A percentile compares a stretch with the other conserved stretches of the same genome.
Evolutionary conservation across 2,113 vertebrate species (phyloP).

Genomic region (Eonycteris spelaea): DNA sequence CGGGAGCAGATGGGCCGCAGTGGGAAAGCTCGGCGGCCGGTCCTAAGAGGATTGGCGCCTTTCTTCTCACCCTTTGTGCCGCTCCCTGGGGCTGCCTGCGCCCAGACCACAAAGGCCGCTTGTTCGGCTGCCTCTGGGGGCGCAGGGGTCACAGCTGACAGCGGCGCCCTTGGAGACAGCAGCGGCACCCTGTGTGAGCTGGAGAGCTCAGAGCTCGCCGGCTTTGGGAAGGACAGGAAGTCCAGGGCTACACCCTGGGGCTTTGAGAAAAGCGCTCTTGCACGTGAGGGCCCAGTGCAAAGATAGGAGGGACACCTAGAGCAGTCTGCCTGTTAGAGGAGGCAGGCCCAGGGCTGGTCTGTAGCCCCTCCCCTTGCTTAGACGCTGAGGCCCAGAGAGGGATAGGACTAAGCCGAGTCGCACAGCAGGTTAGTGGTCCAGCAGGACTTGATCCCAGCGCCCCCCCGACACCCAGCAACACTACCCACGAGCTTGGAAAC

Average conservation of each 20-base stretch:
- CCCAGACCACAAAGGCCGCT: conserved; percentile 69
- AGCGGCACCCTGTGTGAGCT: background rate
- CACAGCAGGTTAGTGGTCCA: background rate
- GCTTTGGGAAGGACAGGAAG: background rate
- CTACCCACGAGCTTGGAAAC: background rate
- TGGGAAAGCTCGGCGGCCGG: conserved; percentile 16
- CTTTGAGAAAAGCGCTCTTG: rapidly evolving
- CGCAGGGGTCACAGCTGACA: conserved; percentile 48
- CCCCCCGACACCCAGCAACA: background rate
- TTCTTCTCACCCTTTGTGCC: conserved; percentile 72
- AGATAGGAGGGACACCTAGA: background rate
- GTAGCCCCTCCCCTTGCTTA: background rate
- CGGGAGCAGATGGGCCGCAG: conserved; percentile 64
- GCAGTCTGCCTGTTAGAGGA: background rate
- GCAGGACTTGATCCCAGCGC: background rate
- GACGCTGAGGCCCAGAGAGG: background rate
- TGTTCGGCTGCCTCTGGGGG: conserved; percentile 56
- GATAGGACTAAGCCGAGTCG: background rate
- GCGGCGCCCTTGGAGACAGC: conserved; percentile 28
- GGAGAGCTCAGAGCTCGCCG: background rate
- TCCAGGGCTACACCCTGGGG: background rate
- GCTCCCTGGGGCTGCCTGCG: background rate
- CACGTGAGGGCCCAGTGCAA: background rate
- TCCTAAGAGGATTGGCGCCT: conserved; percentile 73
- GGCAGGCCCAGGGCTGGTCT: background rate